Evolutionary conservation across 2,797 vertebrate genomes (phyloP), one percentile per base, ranked within the genome.

Genomic region (Dallia pectoralis): DNA sequence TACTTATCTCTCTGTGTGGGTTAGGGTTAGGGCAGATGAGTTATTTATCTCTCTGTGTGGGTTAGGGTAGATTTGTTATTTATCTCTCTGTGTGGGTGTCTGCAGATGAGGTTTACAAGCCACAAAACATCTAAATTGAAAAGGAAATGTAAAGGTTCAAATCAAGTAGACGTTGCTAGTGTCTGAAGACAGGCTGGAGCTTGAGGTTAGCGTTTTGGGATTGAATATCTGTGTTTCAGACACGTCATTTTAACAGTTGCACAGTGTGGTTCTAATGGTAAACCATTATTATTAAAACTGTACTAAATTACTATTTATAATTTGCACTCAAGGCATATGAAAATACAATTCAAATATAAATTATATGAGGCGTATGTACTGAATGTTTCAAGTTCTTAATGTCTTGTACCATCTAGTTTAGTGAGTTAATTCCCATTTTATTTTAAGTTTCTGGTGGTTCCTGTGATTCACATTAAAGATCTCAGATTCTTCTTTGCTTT

Each of bases 221-320:
- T 66, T 59, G 49, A 67, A 69, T 61, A 49, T 77, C 62, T 76
- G 27, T 63, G n/a, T 40, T 22, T 56, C n/a, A 8, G 7, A 56
- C 51, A 56, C 22, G 51, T 25, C 51, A 56, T 22, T 56, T 12
- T 8, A 22, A 22, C 51, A 53, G n/a, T 53, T n/a, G n/a, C n/a
- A n/a, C n/a, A n/a, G 48, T 25, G 32, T 15, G 33, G 32, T 32
- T 16, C 32, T 59, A 47, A 53, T 22, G 29, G 7, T 29, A 18
- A 49, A 62, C 15, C 29, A 29, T 62, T 22, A 29, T 29, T 62
- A 18, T 62, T 15, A 27, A 9, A 25, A 62, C 14, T 14, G 29
- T 27, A 12, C 59, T 27, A 29, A 51, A n/a, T 51, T 51, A 5
- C 2, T 53, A 53, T 1, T 53, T 19, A 19, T 53, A 18, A 18